A percentile compares a stretch with the other conserved stretches of the same genome.
phyloP scores from a whole-genome alignment of 2,888 invertebrate genomes.

The Oxystoma pomonae region DNA sequence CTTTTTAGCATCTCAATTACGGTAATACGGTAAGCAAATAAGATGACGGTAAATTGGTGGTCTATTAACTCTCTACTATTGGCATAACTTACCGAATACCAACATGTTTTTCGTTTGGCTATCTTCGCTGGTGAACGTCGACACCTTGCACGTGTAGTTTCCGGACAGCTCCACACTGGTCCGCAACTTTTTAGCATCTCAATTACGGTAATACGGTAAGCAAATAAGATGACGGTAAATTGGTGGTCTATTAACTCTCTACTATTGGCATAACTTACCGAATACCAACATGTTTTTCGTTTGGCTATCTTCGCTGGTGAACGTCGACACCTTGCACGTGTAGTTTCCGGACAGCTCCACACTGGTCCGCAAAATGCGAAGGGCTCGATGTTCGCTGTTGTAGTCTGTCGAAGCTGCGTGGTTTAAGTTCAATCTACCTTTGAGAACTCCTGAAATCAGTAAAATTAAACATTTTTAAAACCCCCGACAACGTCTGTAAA shows the following conservation, averaged over 20 bases:
- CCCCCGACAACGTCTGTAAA: too few relatives aligned
- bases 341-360: conserved; percentile 66
- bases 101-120: conserved; percentile 55
- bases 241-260: too few relatives aligned
- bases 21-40: too few relatives aligned
- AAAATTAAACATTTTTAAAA: too few relatives aligned
- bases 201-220: too few relatives aligned
- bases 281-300: conserved; percentile 58
- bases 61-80: too few relatives aligned
- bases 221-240: too few relatives aligned
- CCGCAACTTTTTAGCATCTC: too few relatives aligned
- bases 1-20: too few relatives aligned
- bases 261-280: too few relatives aligned
- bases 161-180: conserved; percentile 64
- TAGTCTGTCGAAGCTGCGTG: conserved; percentile 48
- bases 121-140: conserved; percentile 63
- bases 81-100: too few relatives aligned
- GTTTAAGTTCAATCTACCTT: conserved; percentile 47
- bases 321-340: conserved; percentile 66
- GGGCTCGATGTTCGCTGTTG: conserved; percentile 57
- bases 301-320: conserved; percentile 58
- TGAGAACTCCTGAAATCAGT: conserved; percentile 44
- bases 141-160: conserved; percentile 66
- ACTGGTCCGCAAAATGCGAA: conserved; percentile 61
- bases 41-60: too few relatives aligned